Conservation (phyloP, 2,113 vertebrate species). For the Microtus montanus region DNA sequence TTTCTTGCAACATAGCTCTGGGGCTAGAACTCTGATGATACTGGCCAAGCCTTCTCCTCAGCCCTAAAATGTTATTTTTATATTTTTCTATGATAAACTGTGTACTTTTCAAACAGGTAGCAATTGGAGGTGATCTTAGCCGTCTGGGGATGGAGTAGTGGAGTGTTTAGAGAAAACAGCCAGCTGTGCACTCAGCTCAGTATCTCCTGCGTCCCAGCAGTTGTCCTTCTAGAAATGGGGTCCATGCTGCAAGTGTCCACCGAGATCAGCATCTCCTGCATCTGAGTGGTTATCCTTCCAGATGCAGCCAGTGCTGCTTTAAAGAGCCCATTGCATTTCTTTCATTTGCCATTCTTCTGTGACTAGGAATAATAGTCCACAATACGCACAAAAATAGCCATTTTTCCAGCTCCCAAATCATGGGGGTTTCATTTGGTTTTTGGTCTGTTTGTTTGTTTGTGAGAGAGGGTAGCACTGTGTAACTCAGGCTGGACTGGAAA, state of each 20-base stretch:
- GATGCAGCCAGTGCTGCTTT: not conserved
- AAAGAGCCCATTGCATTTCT: not conserved
- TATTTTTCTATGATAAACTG: not conserved
- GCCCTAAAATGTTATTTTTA: not conserved
- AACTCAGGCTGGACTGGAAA: not conserved
- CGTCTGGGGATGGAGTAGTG: not conserved
- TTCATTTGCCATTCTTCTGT: constrained; percentile 11
- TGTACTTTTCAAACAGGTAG: constrained; percentile 8
- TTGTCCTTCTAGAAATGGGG: not conserved
- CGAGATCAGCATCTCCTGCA: not conserved
- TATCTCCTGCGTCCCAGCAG: not conserved
- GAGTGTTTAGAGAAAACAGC: not conserved
- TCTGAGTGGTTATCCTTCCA: not conserved
- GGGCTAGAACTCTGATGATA: not conserved
- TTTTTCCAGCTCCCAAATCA: not conserved
- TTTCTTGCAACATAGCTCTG: not conserved
- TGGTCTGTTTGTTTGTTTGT: not conserved
- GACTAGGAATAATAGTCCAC: not conserved
- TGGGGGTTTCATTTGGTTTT: too few relatives aligned
- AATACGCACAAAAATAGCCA: not conserved
- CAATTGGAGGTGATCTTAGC: not conserved
- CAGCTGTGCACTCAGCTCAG: not conserved
- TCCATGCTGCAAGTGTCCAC: not conserved
- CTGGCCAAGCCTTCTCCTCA: not conserved
- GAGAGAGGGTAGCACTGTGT: not conserved